Percentiles rank a stretch among this genome's conserved stretches.
Conservation (phyloP, 1,140 invertebrate genomes). For the Caenorhabditis brenneri region DNA sequence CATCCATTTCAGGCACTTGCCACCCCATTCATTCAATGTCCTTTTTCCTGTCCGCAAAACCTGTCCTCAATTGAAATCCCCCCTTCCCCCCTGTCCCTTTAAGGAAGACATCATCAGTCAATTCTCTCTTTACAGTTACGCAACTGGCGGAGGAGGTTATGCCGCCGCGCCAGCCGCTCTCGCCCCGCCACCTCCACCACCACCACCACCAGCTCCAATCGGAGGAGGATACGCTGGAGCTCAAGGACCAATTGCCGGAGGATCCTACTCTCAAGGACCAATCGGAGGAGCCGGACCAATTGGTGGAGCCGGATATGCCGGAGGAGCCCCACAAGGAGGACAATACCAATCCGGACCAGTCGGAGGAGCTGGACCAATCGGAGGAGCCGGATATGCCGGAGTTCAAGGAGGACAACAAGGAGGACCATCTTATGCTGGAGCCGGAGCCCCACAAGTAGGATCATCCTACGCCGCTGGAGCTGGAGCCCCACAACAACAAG, state of each 20-base stretch:
- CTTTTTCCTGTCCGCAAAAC: background rate
- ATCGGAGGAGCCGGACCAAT: conserved; percentile 7
- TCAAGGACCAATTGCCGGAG: background rate
- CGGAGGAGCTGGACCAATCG: conserved; percentile 12
- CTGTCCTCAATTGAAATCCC: background rate
- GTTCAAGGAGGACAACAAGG: background rate
- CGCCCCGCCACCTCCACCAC: conserved; percentile 35
- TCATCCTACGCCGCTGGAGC: background rate
- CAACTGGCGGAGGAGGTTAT: conserved; percentile 41
- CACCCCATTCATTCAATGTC: conserved; percentile 22
- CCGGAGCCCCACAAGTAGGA: background rate
- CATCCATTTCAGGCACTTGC: conserved; percentile 41
- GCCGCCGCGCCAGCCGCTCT: conserved; percentile 23
- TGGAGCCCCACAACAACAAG: background rate
- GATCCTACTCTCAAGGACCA: background rate
- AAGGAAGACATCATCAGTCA: too few relatives aligned
- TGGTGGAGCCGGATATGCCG: background rate
- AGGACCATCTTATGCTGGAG: background rate
- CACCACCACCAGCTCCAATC: conserved; percentile 39
- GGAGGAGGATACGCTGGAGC: conserved; percentile 4
- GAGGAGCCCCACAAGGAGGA: background rate
- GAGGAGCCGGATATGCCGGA: background rate
- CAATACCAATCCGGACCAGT: background rate
- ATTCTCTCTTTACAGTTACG: background rate
- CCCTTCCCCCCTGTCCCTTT: background rate